phyloP scores from a whole-genome alignment of 2,113 vertebrate species.

The Cariama cristata region DNA sequence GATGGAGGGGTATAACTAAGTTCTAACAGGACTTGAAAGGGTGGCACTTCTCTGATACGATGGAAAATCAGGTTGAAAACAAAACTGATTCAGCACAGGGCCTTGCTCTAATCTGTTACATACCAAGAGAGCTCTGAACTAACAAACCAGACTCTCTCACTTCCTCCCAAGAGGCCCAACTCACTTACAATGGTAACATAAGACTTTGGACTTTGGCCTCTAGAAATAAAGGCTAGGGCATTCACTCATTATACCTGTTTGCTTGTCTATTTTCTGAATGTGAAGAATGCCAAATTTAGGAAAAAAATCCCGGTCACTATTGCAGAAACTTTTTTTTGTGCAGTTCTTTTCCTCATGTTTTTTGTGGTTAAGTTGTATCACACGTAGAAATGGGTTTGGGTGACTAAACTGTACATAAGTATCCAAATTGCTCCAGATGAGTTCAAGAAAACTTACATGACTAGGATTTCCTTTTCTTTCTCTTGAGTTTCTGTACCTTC shows the following conservation, averaged over 20 bases:
- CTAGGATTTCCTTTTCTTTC: not conserved
- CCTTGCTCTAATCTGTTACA: not conserved
- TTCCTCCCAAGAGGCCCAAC: conserved; percentile 1
- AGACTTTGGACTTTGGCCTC: not conserved
- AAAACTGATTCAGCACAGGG: not conserved
- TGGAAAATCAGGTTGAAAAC: not conserved
- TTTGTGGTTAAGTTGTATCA: not conserved
- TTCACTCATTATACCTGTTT: not conserved
- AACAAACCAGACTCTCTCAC: conserved; percentile 8
- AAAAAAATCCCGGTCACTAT: not conserved
- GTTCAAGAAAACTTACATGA: not conserved
- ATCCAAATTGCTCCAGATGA: not conserved
- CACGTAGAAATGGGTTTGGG: not conserved
- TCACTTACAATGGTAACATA: not conserved
- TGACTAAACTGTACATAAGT: not conserved
- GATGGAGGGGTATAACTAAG: not conserved
- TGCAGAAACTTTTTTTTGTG: not conserved
- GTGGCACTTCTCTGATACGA: not conserved
- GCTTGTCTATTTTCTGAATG: not conserved
- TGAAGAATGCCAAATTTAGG: not conserved
- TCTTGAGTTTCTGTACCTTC: not conserved
- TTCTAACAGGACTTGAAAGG: not conserved
- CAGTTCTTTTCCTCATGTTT: not conserved
- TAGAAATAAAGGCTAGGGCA: not conserved
- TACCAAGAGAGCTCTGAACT: conserved; percentile 23